A percentile compares a stretch with the other conserved stretches of the same genome.
Evolutionary conservation across 30 jellyfish, hydroid and myxozoan genomes (phyloP).

Genomic region (Aurelia aurita): DNA sequence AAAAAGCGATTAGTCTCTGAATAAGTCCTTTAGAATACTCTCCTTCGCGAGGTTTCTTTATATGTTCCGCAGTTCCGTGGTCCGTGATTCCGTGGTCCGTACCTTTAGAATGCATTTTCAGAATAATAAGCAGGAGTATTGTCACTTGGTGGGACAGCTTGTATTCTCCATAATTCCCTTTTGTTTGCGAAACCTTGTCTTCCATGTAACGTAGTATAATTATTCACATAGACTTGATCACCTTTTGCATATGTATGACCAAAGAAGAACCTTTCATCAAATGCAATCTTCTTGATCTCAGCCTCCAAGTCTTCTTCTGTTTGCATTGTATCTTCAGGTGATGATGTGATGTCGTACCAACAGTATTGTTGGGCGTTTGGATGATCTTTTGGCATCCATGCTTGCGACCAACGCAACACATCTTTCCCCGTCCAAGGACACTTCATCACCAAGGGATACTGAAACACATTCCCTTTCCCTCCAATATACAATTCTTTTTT

Average conservation of each 20-base stretch:
- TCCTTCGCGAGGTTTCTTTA: too few relatives aligned
- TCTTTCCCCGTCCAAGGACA: too few relatives aligned
- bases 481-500: too few relatives aligned
- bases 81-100: too few relatives aligned
- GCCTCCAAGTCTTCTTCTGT: slow-evolving; percentile 22
- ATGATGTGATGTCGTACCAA: slow-evolving; percentile 7
- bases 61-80: too few relatives aligned
- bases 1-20: too few relatives aligned
- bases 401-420: slow-evolving; percentile 24
- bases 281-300: slow-evolving; percentile 21
- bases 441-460: slow-evolving; percentile 64
- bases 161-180: slow-evolving; percentile 64
- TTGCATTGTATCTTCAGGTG: background rate
- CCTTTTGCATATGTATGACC: too few relatives aligned
- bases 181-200: slow-evolving; percentile 22
- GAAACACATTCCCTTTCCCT: too few relatives aligned
- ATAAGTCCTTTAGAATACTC: too few relatives aligned
- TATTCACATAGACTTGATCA: too few relatives aligned
- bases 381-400: slow-evolving; percentile 27
- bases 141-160: slow-evolving; percentile 56
- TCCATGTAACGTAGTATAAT: too few relatives aligned
- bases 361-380: slow-evolving; percentile 45
- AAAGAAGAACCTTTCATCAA: too few relatives aligned
- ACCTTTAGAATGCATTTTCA: slow-evolving; percentile 6
- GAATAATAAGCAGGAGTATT: slow-evolving; percentile 30